Conservation (phyloP, 2,888 invertebrate genomes). For the Athetis lepigone region DNA sequence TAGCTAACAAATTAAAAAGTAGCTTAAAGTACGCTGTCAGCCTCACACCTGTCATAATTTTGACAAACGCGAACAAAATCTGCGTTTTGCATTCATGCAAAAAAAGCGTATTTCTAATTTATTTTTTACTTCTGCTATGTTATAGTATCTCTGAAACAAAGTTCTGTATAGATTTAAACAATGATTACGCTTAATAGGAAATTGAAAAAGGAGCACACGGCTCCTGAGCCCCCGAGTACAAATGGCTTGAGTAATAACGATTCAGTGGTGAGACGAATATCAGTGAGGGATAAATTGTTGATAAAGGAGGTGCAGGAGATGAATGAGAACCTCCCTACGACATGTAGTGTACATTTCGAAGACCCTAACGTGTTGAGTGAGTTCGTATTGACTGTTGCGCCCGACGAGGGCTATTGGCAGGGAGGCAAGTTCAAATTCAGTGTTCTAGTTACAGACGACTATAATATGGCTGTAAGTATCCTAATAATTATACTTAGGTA, state of each 20-base stretch:
- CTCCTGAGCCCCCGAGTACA: slow-evolving; percentile 69
- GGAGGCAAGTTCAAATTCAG: slow-evolving; percentile 96
- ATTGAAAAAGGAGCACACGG: slow-evolving; percentile 91
- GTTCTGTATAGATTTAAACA: slow-evolving; percentile 63
- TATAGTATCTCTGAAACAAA: slow-evolving; percentile 56
- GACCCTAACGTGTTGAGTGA: slow-evolving; percentile 96
- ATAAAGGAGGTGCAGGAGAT: slow-evolving; percentile 96
- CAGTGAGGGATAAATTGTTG: slow-evolving; percentile 94
- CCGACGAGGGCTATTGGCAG: slow-evolving; percentile 97
- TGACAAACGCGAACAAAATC: slow-evolving; percentile 49
- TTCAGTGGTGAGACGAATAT: slow-evolving; percentile 90
- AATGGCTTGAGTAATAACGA: slow-evolving; percentile 82
- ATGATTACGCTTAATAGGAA: slow-evolving; percentile 95
- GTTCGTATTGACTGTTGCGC: slow-evolving; percentile 94
- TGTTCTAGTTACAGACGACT: slow-evolving; percentile 97
- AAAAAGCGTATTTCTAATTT: slow-evolving; percentile 53
- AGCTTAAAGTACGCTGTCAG: too few relatives aligned
- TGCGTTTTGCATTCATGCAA: slow-evolving; percentile 43
- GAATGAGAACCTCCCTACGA: slow-evolving; percentile 95
- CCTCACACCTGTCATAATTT: slow-evolving; percentile 32
- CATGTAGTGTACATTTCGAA: slow-evolving; percentile 95
- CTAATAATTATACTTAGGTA: not conserved
- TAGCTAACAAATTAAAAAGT: not conserved
- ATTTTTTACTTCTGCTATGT: slow-evolving; percentile 68
- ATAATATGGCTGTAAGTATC: slow-evolving; percentile 97